Percentiles rank a stretch among this genome's conserved stretches.
Conservation (phyloP, 2,797 vertebrate species). For the Lepus townsendii region DNA sequence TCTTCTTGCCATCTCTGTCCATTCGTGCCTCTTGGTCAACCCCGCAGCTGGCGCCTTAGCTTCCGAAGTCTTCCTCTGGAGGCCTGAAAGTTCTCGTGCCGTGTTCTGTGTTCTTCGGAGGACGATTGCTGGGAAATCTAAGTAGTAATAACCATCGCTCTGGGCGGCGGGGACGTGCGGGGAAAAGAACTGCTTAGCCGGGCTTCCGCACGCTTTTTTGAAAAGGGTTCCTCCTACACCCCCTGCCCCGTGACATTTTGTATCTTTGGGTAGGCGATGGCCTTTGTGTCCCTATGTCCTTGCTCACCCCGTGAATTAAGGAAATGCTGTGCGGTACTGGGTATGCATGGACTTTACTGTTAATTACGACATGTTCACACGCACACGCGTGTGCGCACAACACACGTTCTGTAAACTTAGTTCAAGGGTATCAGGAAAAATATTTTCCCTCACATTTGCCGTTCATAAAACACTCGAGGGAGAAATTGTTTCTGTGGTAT, state of each 20-base stretch:
- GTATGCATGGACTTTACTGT: conserved; percentile 26
- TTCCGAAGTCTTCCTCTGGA: background rate
- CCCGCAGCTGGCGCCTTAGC: background rate
- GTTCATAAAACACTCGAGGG: conserved; percentile 61
- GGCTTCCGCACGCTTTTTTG: background rate
- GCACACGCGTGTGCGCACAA: background rate
- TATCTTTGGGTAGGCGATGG: background rate
- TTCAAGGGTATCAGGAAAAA: conserved; percentile 66
- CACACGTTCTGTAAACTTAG: conserved; percentile 5
- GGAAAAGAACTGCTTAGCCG: background rate
- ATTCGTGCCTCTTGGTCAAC: too few relatives aligned
- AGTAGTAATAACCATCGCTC: conserved; percentile 57
- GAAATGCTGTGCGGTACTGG: background rate
- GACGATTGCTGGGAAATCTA: conserved; percentile 51
- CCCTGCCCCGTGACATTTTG: background rate
- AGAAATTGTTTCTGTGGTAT: conserved; percentile 66
- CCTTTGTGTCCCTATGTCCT: background rate
- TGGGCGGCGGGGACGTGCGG: rapidly evolving
- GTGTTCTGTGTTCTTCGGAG: conserved; percentile 60
- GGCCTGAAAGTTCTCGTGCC: conserved; percentile 15
- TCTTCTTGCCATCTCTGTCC: rapidly evolving
- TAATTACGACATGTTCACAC: background rate
- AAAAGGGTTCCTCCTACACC: background rate
- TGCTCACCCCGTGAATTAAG: conserved; percentile 35
- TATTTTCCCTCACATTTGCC: conserved; percentile 46